Evolutionary conservation across 2,797 vertebrate genomes (phyloP).

Genomic region (Apodemus agrarius): DNA sequence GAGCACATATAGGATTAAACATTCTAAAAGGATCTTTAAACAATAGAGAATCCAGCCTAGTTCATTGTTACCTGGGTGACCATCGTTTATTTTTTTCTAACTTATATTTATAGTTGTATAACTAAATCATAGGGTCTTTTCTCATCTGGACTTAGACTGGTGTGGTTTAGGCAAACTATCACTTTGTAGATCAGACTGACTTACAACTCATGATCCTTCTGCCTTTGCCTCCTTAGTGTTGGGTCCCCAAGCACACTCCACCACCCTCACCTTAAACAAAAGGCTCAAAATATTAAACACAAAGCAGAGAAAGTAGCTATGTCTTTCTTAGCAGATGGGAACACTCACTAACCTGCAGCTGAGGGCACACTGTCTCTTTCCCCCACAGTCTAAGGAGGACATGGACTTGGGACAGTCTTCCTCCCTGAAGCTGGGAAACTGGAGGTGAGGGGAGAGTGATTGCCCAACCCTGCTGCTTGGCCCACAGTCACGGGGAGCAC

Average conservation of each 20-base stretch:
- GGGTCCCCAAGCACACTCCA: not conserved
- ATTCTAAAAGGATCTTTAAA: too few relatives aligned
- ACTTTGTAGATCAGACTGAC: too few relatives aligned
- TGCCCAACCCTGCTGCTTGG: too few relatives aligned
- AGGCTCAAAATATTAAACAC: not conserved
- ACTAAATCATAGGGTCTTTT: not conserved
- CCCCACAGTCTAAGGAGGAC: too few relatives aligned
- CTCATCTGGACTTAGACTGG: not conserved
- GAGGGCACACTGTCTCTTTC: too few relatives aligned
- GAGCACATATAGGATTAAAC: too few relatives aligned
- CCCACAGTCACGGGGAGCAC: too few relatives aligned
- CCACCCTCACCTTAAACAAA: not conserved
- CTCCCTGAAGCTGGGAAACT: too few relatives aligned
- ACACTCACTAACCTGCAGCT: too few relatives aligned
- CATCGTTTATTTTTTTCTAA: slow-evolving; percentile 4
- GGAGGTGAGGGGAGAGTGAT: too few relatives aligned
- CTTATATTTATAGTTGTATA: slow-evolving; percentile 16
- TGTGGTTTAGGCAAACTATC: not conserved
- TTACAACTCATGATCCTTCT: not conserved
- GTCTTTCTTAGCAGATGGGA: not conserved
- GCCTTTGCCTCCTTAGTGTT: not conserved
- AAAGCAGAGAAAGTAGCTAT: not conserved
- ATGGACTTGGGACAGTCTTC: too few relatives aligned
- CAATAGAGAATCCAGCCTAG: too few relatives aligned
- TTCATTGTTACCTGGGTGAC: not conserved